Evolutionary conservation across 2,797 vertebrate species (phyloP).

Genomic region (Periophthalmus magnuspinnatus): DNA sequence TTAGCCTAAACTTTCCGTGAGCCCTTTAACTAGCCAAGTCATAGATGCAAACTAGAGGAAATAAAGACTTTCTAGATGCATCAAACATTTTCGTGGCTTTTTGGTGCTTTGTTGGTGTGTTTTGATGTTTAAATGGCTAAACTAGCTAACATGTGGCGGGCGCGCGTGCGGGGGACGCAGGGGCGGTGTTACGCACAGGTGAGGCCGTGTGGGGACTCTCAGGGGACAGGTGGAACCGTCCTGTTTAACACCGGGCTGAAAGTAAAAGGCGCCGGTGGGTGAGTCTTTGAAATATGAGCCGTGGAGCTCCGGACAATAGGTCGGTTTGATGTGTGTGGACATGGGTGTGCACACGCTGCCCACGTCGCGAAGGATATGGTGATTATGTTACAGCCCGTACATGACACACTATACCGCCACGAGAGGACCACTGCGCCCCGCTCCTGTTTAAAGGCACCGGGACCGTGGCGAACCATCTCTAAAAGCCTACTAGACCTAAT

Average conservation of each 20-base stretch:
- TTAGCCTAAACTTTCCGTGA: background rate
- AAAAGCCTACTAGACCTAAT: no score
- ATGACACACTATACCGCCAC: slow-evolving; percentile 37
- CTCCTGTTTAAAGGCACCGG: no score
- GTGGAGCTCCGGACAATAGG: slow-evolving; percentile 1
- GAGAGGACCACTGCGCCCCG: no score
- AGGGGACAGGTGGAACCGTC: background rate
- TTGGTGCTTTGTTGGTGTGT: background rate
- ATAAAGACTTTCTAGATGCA: background rate
- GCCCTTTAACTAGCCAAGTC: background rate
- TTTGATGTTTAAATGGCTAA: background rate
- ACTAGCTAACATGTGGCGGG: background rate
- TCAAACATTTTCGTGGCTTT: background rate
- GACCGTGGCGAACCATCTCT: no score
- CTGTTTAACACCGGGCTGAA: slow-evolving; percentile 4
- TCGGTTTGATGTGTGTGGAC: slow-evolving; percentile 6
- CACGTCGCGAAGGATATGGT: slow-evolving; percentile 9
- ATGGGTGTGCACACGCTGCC: background rate
- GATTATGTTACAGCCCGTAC: slow-evolving; percentile 41
- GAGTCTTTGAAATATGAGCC: slow-evolving; percentile 29
- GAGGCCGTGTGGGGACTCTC: background rate
- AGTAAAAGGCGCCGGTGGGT: slow-evolving; percentile 15
- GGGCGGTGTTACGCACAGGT: background rate
- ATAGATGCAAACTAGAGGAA: background rate
- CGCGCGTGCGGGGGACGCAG: background rate